Conservation (phyloP, 2,888 invertebrate species). For the Encarsia formosa region DNA sequence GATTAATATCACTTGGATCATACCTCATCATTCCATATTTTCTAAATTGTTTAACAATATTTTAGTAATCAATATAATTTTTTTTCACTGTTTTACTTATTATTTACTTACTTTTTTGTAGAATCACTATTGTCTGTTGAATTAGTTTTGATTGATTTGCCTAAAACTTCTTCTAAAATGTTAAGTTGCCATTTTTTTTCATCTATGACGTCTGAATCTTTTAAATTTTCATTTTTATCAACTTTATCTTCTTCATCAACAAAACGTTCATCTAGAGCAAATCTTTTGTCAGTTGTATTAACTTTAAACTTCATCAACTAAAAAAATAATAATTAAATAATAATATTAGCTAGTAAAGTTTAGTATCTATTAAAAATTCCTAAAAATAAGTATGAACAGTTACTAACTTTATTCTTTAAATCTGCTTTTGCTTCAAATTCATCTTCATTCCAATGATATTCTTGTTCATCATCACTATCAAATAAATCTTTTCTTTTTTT, state of each 20-base stretch:
- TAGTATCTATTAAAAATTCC: background rate
- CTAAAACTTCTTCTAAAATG: background rate
- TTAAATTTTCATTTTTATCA: background rate
- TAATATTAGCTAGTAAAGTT: background rate
- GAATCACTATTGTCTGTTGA: background rate
- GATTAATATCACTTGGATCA: background rate
- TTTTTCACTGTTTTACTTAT: background rate
- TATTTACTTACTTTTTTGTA: background rate
- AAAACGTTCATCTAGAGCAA: background rate
- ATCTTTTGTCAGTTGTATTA: background rate
- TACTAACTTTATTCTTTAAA: conserved; percentile 62
- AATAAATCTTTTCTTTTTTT: conserved; percentile 30
- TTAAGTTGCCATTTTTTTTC: background rate
- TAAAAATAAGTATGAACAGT: background rate
- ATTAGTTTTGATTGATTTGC: background rate
- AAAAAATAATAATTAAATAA: background rate
- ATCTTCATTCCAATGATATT: conserved; percentile 43
- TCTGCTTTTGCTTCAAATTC: conserved; percentile 59
- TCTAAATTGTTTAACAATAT: background rate
- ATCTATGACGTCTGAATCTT: background rate
- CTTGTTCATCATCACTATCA: conserved; percentile 55
- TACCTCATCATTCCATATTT: background rate
- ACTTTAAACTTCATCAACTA: background rate
- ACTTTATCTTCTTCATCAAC: background rate
- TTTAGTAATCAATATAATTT: background rate